phyloP scores from a whole-genome alignment of 2,113 vertebrate genomes.

The Uria lomvia region DNA sequence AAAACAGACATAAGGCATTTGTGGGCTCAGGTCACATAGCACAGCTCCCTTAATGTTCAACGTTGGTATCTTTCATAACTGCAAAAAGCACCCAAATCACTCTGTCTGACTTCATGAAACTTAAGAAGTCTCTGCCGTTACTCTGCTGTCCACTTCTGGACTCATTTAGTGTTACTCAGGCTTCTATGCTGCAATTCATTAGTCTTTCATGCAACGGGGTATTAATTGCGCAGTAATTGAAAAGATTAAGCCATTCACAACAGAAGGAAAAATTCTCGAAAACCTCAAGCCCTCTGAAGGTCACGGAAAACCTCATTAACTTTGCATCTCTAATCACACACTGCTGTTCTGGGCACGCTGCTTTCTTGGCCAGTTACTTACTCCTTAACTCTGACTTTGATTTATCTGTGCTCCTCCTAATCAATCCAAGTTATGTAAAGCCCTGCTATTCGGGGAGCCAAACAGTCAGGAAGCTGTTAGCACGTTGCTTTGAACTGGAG shows the following conservation, averaged over 20 bases:
- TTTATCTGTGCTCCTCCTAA: neutral
- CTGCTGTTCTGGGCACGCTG: neutral
- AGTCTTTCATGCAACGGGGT: neutral
- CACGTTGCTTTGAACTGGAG: neutral
- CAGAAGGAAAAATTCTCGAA: neutral
- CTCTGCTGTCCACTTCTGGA: neutral
- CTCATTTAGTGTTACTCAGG: neutral
- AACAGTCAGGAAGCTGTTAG: neutral
- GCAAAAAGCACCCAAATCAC: neutral
- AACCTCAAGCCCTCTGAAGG: neutral
- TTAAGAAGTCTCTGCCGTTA: neutral
- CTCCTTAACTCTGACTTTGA: neutral
- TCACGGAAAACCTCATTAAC: constrained; percentile 6
- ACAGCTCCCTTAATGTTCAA: neutral
- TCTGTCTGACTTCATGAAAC: neutral
- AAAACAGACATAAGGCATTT: neutral
- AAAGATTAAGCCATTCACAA: constrained; percentile 9
- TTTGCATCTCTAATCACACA: neutral
- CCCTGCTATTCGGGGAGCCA: accelerated
- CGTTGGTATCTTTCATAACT: neutral
- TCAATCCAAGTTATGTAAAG: neutral
- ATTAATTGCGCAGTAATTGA: constrained; percentile 34
- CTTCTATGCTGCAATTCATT: neutral
- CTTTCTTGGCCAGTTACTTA: neutral
- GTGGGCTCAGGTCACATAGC: neutral